Base-by-base conservation (phyloP, 1,140 invertebrate species). In the Zaprionus kolodkinae region DNA sequence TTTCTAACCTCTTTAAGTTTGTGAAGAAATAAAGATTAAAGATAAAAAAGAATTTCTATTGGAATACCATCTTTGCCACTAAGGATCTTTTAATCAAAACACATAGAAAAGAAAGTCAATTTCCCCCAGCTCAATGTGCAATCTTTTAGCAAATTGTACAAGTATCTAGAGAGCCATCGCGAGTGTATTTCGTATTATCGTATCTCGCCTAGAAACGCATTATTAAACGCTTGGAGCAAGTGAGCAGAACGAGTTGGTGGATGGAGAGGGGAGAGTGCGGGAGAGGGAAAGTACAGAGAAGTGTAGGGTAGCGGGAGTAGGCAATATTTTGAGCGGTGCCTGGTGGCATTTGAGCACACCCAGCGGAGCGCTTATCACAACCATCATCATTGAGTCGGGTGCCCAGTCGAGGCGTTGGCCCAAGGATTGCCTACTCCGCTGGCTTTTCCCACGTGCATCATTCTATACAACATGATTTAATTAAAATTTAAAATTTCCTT, bases 401-500 rank as follows among this genome's bases (percentile, higher is more conserved):
- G 69, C 79, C 83, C 79, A 74, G 79, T 80, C 81, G 65, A 64
- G 54, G 54, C n/a, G 40, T 30, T 36, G 17, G 40, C 64, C 56
- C 35, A 4, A 7, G 15, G 7, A 45, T 7, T 33, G 36, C 12
- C n/a, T 55, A 45, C 61, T 59, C 62, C 35, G 48, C 48, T 25
- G 45, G 43, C n/a, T 45, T 45, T 60, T 85, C 77, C 79, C 84
- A 82, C 74, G 84, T 84, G 84, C 76, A 88, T 84, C 78, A 91
- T 81, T 87, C 80, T 84, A 77, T 88, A 84, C 70, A 90, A 86
- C 86, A 89, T 89, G 86, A 89, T 89, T 89, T 89, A 89, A 89
- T 89, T 89, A 89, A 89, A 89, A 89, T 89, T 89, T 89, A 89
- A 89, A 89, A 81, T 89, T 89, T 77, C 54, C 59, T 73, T 62